Conservation (phyloP, 2,888 invertebrate species). For the Drosophila borborema region DNA sequence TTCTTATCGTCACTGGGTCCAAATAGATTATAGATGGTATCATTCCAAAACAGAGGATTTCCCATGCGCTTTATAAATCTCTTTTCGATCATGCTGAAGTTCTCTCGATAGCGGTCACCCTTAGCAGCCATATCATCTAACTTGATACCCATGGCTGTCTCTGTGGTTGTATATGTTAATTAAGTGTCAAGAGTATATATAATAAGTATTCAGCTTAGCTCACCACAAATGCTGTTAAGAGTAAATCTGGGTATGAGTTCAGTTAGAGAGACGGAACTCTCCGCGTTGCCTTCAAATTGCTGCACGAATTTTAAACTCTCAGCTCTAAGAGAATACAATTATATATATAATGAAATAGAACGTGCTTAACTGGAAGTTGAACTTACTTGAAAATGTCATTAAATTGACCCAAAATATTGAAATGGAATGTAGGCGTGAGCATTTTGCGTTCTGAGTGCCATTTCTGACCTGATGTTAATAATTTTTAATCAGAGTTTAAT, state of each 20-base stretch:
- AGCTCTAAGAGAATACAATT: not conserved
- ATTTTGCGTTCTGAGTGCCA: slow-evolving; percentile 80
- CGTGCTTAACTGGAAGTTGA: not conserved
- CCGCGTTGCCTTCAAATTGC: slow-evolving; percentile 48
- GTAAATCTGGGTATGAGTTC: slow-evolving; percentile 79
- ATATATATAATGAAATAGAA: not conserved
- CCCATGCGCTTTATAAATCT: slow-evolving; percentile 62
- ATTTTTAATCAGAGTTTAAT: not conserved
- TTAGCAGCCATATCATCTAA: slow-evolving; percentile 75
- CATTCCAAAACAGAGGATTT: slow-evolving; percentile 65
- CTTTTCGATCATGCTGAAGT: slow-evolving; percentile 71
- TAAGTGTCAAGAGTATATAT: no score
- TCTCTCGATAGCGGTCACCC: slow-evolving; percentile 73
- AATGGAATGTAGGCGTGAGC: slow-evolving; percentile 81
- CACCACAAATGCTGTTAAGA: slow-evolving; percentile 79
- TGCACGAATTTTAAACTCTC: slow-evolving; percentile 63
- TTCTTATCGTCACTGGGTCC: slow-evolving; percentile 50
- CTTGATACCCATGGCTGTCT: slow-evolving; percentile 79
- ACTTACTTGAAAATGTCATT: slow-evolving; percentile 79
- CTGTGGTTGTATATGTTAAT: no score
- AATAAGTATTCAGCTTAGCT: no score
- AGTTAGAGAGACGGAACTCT: slow-evolving; percentile 55
- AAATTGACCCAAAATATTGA: slow-evolving; percentile 79
- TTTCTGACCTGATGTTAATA: slow-evolving; percentile 64
- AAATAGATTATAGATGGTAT: slow-evolving; percentile 58